Evolutionary conservation across 2,888 invertebrate genomes (phyloP).

Genomic region (Xanthorhoe designata): DNA sequence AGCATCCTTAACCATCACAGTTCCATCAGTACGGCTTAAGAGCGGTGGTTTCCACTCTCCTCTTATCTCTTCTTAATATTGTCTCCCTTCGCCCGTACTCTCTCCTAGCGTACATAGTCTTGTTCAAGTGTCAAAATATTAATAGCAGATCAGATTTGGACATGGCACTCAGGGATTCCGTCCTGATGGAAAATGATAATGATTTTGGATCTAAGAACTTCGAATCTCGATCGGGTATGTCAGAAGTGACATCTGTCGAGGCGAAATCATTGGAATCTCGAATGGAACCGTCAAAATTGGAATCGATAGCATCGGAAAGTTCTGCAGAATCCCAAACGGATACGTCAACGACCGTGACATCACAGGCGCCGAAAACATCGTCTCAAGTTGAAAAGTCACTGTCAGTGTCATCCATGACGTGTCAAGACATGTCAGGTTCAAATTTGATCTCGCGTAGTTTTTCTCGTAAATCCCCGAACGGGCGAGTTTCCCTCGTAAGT

Average conservation of each 20-base stretch:
- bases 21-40: constrained; percentile 78
- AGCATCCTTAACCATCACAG: constrained; percentile 88
- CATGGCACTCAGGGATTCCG: not conserved
- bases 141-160: constrained; percentile 26
- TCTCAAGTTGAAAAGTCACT: too few species aligned
- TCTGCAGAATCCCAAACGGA: too few species aligned
- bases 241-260: too few species aligned
- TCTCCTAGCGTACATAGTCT: constrained; percentile 24
- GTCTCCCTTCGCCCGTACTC: constrained; percentile 55
- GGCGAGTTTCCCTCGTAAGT: constrained; percentile 36
- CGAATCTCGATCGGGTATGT: not conserved
- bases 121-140: constrained; percentile 29
- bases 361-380: too few species aligned
- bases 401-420: not conserved
- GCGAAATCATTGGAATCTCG: too few species aligned
- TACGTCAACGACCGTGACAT: too few species aligned
- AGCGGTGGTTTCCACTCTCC: constrained; percentile 57
- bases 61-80: constrained; percentile 48
- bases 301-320: not conserved
- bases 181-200: not conserved
- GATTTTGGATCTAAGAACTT: not conserved
- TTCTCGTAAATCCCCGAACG: constrained; percentile 27
- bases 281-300: too few species aligned
- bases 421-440: not conserved
- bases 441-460: constrained; percentile 25